phyloP scores from a whole-genome alignment of 2,113 vertebrate genomes.

The Asarcornis scutulata region DNA sequence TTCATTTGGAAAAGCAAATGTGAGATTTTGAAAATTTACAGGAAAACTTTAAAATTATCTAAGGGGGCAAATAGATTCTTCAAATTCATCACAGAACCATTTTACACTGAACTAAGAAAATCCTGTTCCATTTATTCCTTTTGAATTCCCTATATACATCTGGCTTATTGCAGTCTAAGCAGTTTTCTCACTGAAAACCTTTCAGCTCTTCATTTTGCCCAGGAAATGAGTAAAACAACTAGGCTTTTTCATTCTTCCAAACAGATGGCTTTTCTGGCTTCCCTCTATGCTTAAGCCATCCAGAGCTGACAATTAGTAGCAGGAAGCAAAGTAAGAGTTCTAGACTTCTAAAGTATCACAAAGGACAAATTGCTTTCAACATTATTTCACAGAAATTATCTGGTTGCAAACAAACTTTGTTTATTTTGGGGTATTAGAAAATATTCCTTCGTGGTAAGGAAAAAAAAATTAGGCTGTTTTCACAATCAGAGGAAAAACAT shows the following conservation, averaged over 20 bases:
- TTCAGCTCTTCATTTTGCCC: constrained; percentile 67
- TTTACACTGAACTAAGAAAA: constrained; percentile 40
- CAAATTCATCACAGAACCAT: background rate
- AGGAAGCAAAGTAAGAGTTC: constrained; percentile 60
- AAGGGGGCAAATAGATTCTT: background rate
- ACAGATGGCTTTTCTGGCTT: constrained; percentile 72
- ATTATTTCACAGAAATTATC: background rate
- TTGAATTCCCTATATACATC: constrained; percentile 44
- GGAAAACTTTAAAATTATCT: background rate
- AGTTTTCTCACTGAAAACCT: constrained; percentile 69
- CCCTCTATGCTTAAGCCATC: constrained; percentile 42
- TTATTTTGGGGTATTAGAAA: background rate
- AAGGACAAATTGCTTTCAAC: background rate
- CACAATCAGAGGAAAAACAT: background rate
- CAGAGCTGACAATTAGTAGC: constrained; percentile 58
- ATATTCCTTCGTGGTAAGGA: background rate
- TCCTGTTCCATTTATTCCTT: constrained; percentile 15
- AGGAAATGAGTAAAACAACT: constrained; percentile 73
- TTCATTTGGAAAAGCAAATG: background rate
- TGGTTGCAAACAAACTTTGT: background rate
- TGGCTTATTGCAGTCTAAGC: constrained; percentile 70
- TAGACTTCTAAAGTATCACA: constrained; percentile 13
- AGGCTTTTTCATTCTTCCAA: constrained; percentile 67
- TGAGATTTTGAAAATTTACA: background rate
- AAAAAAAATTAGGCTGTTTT: background rate